Percentiles rank a stretch among this genome's conserved stretches.
Evolutionary conservation across 2,113 vertebrate genomes (phyloP).

Genomic region (Cebus imitator): DNA sequence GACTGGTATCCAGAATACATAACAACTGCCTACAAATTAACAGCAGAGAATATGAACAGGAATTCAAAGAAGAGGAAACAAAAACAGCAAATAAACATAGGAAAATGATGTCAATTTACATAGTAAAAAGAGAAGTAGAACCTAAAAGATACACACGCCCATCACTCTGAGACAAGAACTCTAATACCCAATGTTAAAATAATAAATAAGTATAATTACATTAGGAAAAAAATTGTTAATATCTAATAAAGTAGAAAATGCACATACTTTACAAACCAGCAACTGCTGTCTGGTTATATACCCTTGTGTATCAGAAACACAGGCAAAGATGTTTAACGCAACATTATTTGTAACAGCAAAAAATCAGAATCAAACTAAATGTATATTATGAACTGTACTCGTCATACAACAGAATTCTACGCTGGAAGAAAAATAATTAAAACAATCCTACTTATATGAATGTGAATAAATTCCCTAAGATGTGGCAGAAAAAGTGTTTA

Average conservation of each 20-base stretch:
- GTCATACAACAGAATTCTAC: background rate
- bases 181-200: background rate
- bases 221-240: background rate
- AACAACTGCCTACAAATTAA: background rate
- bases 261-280: background rate
- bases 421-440: background rate
- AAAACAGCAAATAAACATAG: background rate
- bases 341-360: background rate
- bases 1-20: background rate
- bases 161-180: background rate
- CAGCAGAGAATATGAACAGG: too few species aligned
- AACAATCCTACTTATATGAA: background rate
- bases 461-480: background rate
- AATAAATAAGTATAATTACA: background rate
- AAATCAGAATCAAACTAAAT: background rate
- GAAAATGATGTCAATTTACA: background rate
- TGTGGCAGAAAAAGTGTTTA: background rate
- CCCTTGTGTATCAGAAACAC: background rate
- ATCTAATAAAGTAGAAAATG: background rate
- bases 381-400: background rate
- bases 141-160: background rate
- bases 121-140: background rate
- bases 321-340: background rate
- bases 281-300: background rate
- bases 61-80: too few species aligned